Evolutionary conservation across 1,140 invertebrate genomes (phyloP).

Genomic region (Leptinotarsa undecemlineata): DNA sequence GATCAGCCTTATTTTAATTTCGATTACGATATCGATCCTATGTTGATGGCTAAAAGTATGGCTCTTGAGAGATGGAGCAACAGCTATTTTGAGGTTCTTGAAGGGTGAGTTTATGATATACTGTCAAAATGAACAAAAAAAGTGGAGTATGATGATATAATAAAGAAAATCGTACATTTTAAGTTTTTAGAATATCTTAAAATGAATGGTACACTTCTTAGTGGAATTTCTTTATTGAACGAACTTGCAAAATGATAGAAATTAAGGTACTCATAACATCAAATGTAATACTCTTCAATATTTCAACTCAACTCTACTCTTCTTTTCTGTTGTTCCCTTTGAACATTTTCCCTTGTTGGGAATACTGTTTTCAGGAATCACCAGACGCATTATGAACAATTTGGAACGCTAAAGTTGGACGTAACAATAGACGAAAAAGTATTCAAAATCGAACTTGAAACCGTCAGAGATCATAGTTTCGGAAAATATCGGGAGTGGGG

Average conservation of each 20-base stretch:
- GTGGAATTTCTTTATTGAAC: too few relatives aligned
- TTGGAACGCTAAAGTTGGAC: conserved; percentile 61
- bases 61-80: conserved; percentile 69
- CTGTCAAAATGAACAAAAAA: too few relatives aligned
- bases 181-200: too few relatives aligned
- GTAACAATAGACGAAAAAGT: conserved; percentile 59
- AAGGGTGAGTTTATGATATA: conserved; percentile 58
- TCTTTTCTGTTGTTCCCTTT: too few relatives aligned
- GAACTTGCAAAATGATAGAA: too few relatives aligned
- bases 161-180: too few relatives aligned
- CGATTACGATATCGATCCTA: conserved; percentile 65
- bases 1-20: conserved; percentile 64
- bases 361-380: conserved; percentile 59
- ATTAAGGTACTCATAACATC: too few relatives aligned
- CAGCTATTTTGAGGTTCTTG: conserved; percentile 66
- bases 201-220: too few relatives aligned
- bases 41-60: conserved; percentile 63
- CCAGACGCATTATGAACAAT: conserved; percentile 76
- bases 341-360: too few relatives aligned
- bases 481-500: conserved; percentile 67
- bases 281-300: too few relatives aligned
- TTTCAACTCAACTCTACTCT: too few relatives aligned
- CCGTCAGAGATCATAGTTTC: conserved; percentile 64
- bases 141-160: too few relatives aligned
- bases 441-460: conserved; percentile 58